phyloP scores from a whole-genome alignment of 2,797 vertebrate genomes.

The Pyrocephalus nanus region DNA sequence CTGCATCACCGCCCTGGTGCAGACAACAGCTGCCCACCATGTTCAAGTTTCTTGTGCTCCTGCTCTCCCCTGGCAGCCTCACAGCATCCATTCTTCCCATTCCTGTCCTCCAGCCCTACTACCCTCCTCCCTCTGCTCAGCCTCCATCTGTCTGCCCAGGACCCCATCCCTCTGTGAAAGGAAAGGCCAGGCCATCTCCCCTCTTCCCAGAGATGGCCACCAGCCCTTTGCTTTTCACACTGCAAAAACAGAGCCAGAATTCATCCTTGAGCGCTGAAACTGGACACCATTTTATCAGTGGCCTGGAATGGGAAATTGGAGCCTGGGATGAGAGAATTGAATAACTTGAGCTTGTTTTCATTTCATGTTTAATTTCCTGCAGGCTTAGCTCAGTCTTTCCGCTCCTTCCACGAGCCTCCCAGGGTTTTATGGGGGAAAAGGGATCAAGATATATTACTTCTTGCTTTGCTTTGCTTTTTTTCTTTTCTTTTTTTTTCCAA shows the following conservation, averaged over 20 bases:
- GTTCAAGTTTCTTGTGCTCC: neutral
- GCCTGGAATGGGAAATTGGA: slow-evolving; percentile 82
- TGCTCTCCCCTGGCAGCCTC: neutral
- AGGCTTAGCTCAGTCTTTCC: slow-evolving; percentile 86
- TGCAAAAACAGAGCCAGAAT: slow-evolving; percentile 67
- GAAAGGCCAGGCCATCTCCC: neutral
- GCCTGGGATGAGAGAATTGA: slow-evolving; percentile 84
- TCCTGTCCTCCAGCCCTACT: neutral
- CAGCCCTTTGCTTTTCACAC: slow-evolving; percentile 32
- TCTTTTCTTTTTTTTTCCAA: neutral
- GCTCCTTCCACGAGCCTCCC: slow-evolving; percentile 80
- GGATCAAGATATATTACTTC: slow-evolving; percentile 68
- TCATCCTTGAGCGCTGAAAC: slow-evolving; percentile 70
- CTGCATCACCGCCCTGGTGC: neutral
- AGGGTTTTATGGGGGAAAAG: slow-evolving; percentile 74
- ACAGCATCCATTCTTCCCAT: neutral
- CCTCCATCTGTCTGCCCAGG: neutral
- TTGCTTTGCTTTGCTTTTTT: slow-evolving; percentile 47
- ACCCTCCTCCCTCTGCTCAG: neutral
- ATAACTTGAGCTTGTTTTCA: slow-evolving; percentile 90
- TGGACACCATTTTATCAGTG: slow-evolving; percentile 81
- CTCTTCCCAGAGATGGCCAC: neutral
- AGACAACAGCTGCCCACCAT: neutral
- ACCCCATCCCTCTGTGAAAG: neutral
- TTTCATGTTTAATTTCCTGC: slow-evolving; percentile 99